These are phyloP conservation scores for Yponomeuta evonymella DNA, from an alignment of 2,888 invertebrate species.

Conservation along the genomic window DNA sequence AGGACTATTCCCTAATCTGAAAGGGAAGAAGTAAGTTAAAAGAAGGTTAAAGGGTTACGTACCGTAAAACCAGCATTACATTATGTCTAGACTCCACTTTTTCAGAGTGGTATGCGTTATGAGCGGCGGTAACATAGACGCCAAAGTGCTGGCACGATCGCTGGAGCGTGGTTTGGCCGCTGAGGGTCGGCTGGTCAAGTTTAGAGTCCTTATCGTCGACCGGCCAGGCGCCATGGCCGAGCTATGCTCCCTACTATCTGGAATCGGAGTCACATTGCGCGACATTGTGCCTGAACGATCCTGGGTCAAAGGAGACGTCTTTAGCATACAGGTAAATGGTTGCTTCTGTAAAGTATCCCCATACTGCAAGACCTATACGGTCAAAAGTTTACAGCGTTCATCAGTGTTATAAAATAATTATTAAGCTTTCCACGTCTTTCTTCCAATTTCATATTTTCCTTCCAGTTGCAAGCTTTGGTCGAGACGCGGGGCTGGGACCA, in stretches of 20 bases:
- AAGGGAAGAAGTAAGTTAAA: constrained; percentile 85
- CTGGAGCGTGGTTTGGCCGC: constrained; percentile 93
- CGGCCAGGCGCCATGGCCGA: constrained; percentile 92
- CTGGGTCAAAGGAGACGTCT: constrained; percentile 93
- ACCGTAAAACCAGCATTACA: neutral
- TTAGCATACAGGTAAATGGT: constrained; percentile 58
- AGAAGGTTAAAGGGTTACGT: constrained; percentile 28
- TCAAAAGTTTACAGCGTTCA: neutral
- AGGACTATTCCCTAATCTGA: constrained; percentile 86
- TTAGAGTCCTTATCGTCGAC: constrained; percentile 82
- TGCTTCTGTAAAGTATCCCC: neutral
- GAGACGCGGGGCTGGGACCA: constrained; percentile 92
- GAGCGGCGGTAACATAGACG: constrained; percentile 94
- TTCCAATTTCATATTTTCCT: constrained; percentile 18
- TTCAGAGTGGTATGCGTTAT: constrained; percentile 86
- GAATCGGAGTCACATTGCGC: constrained; percentile 90
- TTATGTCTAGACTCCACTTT: constrained; percentile 18
- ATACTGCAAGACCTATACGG: too few species aligned
- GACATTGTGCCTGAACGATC: constrained; percentile 96
- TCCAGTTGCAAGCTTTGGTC: constrained; percentile 87
- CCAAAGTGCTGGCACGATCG: constrained; percentile 89
- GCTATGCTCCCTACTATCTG: constrained; percentile 81
- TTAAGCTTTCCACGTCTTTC: neutral
- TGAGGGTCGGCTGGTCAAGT: constrained; percentile 83
- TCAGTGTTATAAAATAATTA: neutral